Evolutionary conservation across 2,113 vertebrate species (phyloP).

Genomic region (Pterocles burchelli): DNA sequence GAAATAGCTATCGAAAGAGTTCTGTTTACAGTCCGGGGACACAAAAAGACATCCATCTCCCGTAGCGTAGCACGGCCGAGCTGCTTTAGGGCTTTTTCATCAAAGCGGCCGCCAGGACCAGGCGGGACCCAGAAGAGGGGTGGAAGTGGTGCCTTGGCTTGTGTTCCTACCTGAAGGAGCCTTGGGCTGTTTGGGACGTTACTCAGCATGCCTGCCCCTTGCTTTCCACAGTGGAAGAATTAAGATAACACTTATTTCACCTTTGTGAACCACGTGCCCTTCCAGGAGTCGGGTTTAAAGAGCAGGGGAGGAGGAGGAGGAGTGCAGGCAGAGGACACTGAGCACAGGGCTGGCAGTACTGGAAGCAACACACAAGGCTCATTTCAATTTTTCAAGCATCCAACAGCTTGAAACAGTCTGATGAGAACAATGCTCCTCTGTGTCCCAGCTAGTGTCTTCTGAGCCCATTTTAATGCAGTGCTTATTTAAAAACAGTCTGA

Average conservation of each 20-base stretch:
- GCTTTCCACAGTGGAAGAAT: not conserved
- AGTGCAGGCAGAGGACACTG: not conserved
- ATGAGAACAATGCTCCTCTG: not conserved
- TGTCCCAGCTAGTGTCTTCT: not conserved
- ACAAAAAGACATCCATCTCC: not conserved
- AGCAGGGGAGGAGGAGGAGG: not conserved
- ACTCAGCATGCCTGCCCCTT: not conserved
- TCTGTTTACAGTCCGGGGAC: slow-evolving; percentile 10
- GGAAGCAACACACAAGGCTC: not conserved
- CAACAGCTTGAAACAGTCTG: not conserved
- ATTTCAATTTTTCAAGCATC: not conserved
- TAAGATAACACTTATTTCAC: not conserved
- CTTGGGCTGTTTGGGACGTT: not conserved
- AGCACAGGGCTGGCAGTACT: not conserved
- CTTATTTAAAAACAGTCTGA: not conserved
- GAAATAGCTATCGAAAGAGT: slow-evolving; percentile 14
- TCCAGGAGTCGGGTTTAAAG: not conserved
- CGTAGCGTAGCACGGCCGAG: not conserved
- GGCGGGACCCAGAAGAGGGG: not conserved
- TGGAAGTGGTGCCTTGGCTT: not conserved
- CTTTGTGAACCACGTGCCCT: not conserved
- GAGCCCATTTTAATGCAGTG: not conserved
- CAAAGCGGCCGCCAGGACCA: not conserved
- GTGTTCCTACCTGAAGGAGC: not conserved
- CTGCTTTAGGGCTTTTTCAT: not conserved